These are phyloP conservation scores for Sorex fumeus DNA, from an alignment of 2,113 vertebrate genomes.

Conservation along the genomic window DNA sequence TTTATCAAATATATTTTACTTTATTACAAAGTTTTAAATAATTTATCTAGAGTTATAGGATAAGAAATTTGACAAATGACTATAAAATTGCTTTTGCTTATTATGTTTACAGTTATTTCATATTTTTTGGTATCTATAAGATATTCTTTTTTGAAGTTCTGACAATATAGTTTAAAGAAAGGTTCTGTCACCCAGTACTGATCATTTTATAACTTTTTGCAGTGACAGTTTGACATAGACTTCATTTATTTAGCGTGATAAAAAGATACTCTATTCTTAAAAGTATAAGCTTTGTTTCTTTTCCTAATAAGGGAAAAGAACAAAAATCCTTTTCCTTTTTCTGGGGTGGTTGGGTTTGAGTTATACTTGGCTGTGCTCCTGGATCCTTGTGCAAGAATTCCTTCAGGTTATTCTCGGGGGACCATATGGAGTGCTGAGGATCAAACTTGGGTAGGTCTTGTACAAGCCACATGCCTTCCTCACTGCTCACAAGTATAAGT, in stretches of 20 bases:
- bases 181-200: not conserved
- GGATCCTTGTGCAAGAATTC: too few species aligned
- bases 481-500: too few species aligned
- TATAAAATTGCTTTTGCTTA: conserved; percentile 1
- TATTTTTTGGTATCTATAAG: not conserved
- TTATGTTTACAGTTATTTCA: conserved; percentile 18
- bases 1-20: conserved; percentile 46
- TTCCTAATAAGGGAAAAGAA: conserved; percentile 4
- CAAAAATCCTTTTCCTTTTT: not conserved
- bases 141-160: not conserved
- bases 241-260: conserved; percentile 3
- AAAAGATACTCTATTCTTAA: not conserved
- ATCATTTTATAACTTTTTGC: not conserved
- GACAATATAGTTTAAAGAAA: conserved; percentile 6
- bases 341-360: too few species aligned
- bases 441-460: too few species aligned
- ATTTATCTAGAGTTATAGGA: not conserved
- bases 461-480: too few species aligned
- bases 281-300: not conserved
- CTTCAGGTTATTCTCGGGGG: too few species aligned
- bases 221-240: conserved; percentile 2
- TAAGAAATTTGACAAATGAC: conserved; percentile 8
- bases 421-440: too few species aligned
- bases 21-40: conserved; percentile 42
- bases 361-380: too few species aligned